Evolutionary conservation across 2,113 vertebrate species (phyloP), one percentile per base, ranked within the genome.

Genomic region (Poeciliopsis turrubarensis): DNA sequence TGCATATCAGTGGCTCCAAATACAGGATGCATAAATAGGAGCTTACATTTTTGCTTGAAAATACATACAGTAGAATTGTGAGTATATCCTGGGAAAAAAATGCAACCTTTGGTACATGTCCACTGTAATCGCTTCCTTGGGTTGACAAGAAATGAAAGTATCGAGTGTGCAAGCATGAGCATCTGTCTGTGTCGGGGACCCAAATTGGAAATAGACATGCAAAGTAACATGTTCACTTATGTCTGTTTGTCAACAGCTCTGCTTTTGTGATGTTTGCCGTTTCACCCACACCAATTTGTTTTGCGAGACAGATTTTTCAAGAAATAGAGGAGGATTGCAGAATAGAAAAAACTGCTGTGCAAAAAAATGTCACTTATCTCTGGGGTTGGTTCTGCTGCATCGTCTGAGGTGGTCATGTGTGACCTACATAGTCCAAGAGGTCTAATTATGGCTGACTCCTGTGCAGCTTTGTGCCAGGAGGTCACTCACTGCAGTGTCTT

Each of bases 181-280:
- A 90, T 90, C 85, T 91, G 87, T 77, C 77, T 72, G 65, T 80
- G 82, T 86, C 84, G 87, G 61, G 25, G 25, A 83, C 68, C 80
- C 85, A 86, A 80, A 80, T 72, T 89, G 51, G 67, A 47, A 47
- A 47, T 19, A 47, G 44, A 17, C 17, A 47, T 47, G 44, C 81
- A 78, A 86, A 86, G 78, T 77, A 80, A 73, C 82, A 79, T 79
- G 74, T 78, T 66, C 11, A 13, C 74, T 57, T 75, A 65, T 71
- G 60, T 85, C 65, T 44, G 67, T 82, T 68, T 44, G 67, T 81
- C 65, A 60, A 31, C 68, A 12, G 65, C 73, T 79, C 76, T 69
- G 41, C 72, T 37, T 57, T 22, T 41, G 65, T 64, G 27, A 61
- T 47, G 64, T 66, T 82, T 71, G 63, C 80, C 81, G 70, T 27